Percentiles rank a stretch among this genome's conserved stretches.
phyloP scores from a whole-genome alignment of 2,113 vertebrate species.

The Leiothrix lutea region DNA sequence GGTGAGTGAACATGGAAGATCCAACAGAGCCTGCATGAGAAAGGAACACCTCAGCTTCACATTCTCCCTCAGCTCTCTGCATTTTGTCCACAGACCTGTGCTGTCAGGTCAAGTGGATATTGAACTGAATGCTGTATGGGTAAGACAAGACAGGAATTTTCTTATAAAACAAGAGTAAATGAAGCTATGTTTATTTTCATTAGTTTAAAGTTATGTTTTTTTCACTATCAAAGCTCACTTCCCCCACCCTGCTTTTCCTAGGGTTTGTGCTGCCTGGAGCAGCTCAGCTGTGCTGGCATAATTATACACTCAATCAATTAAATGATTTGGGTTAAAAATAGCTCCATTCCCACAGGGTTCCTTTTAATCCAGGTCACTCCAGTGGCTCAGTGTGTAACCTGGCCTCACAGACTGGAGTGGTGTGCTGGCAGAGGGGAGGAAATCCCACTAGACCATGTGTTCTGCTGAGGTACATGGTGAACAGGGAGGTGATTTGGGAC shows the following conservation, averaged over 20 bases:
- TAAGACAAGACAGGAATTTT: background rate
- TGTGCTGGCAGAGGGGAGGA: background rate
- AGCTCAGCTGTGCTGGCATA: background rate
- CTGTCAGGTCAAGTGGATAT: background rate
- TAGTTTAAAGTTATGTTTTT: background rate
- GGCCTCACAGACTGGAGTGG: background rate
- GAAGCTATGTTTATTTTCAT: background rate
- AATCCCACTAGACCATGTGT: background rate
- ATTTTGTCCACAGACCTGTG: background rate
- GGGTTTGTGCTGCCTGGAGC: background rate
- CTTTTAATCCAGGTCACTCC: background rate
- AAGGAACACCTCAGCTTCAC: background rate
- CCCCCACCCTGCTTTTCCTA: background rate
- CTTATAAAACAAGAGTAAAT: background rate
- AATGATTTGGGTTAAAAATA: constrained; percentile 10
- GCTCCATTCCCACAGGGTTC: background rate
- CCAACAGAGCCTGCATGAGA: background rate
- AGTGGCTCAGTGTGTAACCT: background rate
- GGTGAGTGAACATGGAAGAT: background rate
- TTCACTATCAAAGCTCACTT: background rate
- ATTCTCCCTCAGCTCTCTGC: background rate
- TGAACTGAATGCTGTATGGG: background rate
- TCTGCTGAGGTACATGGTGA: background rate
- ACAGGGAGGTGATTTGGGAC: background rate
- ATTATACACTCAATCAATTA: background rate